Evolutionary conservation across 2,888 invertebrate genomes (phyloP), one percentile per base, ranked within the genome.

Genomic region (Plebejus anna): DNA sequence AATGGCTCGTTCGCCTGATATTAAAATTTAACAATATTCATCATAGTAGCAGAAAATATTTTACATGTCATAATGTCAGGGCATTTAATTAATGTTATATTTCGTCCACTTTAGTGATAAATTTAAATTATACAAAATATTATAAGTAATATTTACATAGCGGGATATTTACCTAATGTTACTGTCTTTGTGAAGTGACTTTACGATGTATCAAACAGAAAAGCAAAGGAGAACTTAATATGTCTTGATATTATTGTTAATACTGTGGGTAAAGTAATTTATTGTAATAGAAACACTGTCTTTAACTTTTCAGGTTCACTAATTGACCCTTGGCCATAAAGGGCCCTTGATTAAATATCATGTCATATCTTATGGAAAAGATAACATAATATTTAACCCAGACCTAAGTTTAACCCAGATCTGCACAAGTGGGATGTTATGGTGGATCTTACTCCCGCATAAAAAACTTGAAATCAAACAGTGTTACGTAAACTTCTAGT

Each of bases 1-100:
- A 73, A 73, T 55, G 11, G 51, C 55, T 32, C 13, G 73, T 73
- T 73, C 55, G 32, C 73, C 32, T 73, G 73, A 73, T 73, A 73
- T 73, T 73, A 51, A 73, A 51, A 32, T 51, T 73, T 72, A 32
- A 51, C 73, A 22, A 73, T 32, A 51, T 73, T 73, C 47, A 51
- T 73, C 73, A 55, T 51, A 55, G 28, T 42, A 42, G 42, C 71
- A 71, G n/a, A 42, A 70, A 38, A 42, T 16, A 42, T 42, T 66
- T 66, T 32, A 36, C 32, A 32, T 66, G 66, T 66, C 66, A 66
- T 66, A 66, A 66, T 16, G 32, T 16, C 32, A 36, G 32, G 66
- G 13, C 32, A 32, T 66, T 66, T 5, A 66, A 66, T 36, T 66
- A 4, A 66, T 36, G 66, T 32, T 13, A 36, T 66, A 32, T 66